Base-by-base conservation (phyloP, 2,888 invertebrate species). In the Orgyia antiqua region DNA sequence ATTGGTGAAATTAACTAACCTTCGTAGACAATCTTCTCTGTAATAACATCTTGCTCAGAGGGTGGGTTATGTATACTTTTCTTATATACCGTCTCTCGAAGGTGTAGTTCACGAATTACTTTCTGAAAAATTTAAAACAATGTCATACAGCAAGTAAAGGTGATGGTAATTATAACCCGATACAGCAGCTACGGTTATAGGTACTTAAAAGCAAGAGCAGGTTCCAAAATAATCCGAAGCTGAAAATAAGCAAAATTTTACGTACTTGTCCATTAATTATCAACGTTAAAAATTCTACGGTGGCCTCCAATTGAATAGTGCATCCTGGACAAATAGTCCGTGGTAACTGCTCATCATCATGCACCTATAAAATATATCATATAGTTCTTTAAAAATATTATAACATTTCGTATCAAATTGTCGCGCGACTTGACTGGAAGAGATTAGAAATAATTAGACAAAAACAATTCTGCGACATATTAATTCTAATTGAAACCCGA, bases 241-340 rank as follows among this genome's bases (percentile, higher is more conserved):
- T n/a, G n/a, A n/a, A n/a, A n/a, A 6, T n/a, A 12, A 18, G 3
- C n/a, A 10, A n/a, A 10, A 13, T 10, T 9, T 11, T 18, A 18
- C 34, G 42, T 52, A 87, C 87, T 71, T 94, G 94, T 1, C 94
- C 94, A 55, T 88, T 88, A 31, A 91, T 83, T 43, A 94, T 89
- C 10, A 93, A 73, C 49, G 92, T 90, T 52, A 94, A 88, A 68
- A 94, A 94, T 54, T 91, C 89, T 33, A 91, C 89, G 11, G 93
- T 92, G 24, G 92, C 90, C 66, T 93, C 92, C 48, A 94, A 62
- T 63, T 93, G 93, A 35, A 93, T 90, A 39, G 91, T 91, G 57
- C 94, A 94, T 21, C 92, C 92, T 5, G 92, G 92, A 59, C 94
- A 94, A 49, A 94, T 91, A 10, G 90, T 91, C 30, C 89, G 87